phyloP scores from a whole-genome alignment of 2,888 invertebrate genomes.

The Pseudolycoriella hygida region DNA sequence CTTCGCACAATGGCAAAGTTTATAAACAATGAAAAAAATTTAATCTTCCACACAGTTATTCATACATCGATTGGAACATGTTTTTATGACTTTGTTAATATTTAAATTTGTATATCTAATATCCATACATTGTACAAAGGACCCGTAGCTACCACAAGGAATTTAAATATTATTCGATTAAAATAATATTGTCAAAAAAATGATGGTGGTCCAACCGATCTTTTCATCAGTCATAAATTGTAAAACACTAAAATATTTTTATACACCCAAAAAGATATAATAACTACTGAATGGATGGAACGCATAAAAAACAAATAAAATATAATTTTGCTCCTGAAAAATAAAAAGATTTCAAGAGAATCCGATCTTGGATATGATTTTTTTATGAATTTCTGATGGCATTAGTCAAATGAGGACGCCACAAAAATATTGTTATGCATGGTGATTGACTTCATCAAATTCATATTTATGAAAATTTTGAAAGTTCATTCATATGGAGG shows the following conservation, averaged over 20 bases:
- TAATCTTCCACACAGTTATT: too few species aligned
- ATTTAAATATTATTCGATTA: too few species aligned
- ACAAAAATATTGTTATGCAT: neutral
- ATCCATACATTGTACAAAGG: too few species aligned
- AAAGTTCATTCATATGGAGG: neutral
- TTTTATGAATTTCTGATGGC: slow-evolving; percentile 1
- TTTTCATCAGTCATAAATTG: neutral
- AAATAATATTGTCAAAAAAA: neutral
- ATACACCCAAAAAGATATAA: too few species aligned
- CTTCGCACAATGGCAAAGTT: too few species aligned
- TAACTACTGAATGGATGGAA: too few species aligned
- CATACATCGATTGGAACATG: too few species aligned
- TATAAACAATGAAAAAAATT: too few species aligned
- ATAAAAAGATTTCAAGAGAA: neutral
- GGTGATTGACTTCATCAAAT: neutral
- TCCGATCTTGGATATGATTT: neutral
- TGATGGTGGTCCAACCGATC: neutral
- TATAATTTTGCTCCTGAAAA: neutral
- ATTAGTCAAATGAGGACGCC: neutral
- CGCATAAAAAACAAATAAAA: neutral
- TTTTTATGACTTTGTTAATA: too few species aligned
- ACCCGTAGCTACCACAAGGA: too few species aligned
- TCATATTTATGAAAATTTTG: neutral
- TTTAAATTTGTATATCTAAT: too few species aligned
- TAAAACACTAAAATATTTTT: neutral